Evolutionary conservation across 2,888 invertebrate genomes (phyloP), one percentile per base, ranked within the genome.

Genomic region (Lacanobia wlatinum): DNA sequence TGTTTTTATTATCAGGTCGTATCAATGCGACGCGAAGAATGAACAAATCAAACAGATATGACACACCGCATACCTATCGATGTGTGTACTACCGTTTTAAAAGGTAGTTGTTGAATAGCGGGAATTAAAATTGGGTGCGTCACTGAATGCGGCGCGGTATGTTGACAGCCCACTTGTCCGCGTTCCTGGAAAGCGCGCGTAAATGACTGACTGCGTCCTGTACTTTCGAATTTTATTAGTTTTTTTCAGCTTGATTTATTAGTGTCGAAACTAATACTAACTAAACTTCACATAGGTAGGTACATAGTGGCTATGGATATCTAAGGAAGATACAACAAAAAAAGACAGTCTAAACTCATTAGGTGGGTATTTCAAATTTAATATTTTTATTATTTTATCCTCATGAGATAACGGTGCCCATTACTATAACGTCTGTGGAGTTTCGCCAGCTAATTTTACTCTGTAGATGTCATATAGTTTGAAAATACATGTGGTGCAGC

Each of bases 61-160:
- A 77, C 71, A 76, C 73, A 76, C 46, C 58, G 83, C 68, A 34
- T 34, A 34, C 34, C 38, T 76, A 78, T 68, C 62, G 71, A 82
- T 78, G 75, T 73, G 69, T 58, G 8, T 28, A 23, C 77, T 70
- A 78, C 73, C 70, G 74, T 78, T 78, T 65, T 73, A 70, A 34
- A 34, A 50, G 52, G 74, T 55, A 71, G 77, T 76, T 73, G 76
- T 73, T 83, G 84, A 84, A 79, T 83, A 84, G 85, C 84, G 84
- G 79, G 84, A 83, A 86, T 84, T 84, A 74, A 84, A 84, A 83
- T 75, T 75, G 79, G 73, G 78, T 84, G 84, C 84, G 85, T 84
- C 85, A 84, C 55, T 48, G 77, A 76, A 67, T 67, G 66, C 67
- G 60, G 60, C 71, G 59, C 48, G 74, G 72, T 76, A 77, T 84